phyloP scores from a whole-genome alignment of 2,888 invertebrate genomes.

The Epirrita christyi region DNA sequence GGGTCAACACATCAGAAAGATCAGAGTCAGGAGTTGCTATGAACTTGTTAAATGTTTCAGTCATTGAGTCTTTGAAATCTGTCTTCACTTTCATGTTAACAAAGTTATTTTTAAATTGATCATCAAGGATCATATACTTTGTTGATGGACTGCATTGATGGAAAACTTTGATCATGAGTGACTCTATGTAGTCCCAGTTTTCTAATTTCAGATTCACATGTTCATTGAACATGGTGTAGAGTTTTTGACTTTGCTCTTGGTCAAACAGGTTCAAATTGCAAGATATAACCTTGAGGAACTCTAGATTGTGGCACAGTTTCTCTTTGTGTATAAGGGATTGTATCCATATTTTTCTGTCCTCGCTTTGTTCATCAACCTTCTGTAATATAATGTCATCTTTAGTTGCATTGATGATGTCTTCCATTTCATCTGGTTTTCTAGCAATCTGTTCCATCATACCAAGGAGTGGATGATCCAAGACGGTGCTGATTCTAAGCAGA shows the following conservation, averaged over 20 bases:
- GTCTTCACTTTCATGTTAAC: constrained; percentile 48
- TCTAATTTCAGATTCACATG: constrained; percentile 45
- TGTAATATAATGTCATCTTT: constrained; percentile 54
- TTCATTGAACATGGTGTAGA: constrained; percentile 53
- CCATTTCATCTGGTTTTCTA: constrained; percentile 61
- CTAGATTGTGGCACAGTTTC: constrained; percentile 54
- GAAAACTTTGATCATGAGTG: constrained; percentile 58
- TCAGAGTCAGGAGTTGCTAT: constrained; percentile 55
- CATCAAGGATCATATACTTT: constrained; percentile 58
- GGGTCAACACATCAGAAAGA: constrained; percentile 56
- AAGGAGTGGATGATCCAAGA: constrained; percentile 63
- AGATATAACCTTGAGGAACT: constrained; percentile 52
- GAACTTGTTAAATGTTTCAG: constrained; percentile 71
- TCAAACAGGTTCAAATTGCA: constrained; percentile 53
- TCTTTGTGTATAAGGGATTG: constrained; percentile 62
- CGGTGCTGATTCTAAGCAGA: constrained; percentile 45
- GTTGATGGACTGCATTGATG: constrained; percentile 50
- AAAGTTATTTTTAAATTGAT: constrained; percentile 57
- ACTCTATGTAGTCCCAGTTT: constrained; percentile 46
- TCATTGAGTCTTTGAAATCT: constrained; percentile 55
- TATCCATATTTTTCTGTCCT: constrained; percentile 60
- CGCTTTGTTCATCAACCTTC: constrained; percentile 53
- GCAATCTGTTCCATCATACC: constrained; percentile 68
- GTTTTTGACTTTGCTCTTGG: constrained; percentile 52
- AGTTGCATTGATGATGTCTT: constrained; percentile 60